Evolutionary conservation across 2,888 invertebrate genomes (phyloP).

Genomic region (Antheraea yamamai): DNA sequence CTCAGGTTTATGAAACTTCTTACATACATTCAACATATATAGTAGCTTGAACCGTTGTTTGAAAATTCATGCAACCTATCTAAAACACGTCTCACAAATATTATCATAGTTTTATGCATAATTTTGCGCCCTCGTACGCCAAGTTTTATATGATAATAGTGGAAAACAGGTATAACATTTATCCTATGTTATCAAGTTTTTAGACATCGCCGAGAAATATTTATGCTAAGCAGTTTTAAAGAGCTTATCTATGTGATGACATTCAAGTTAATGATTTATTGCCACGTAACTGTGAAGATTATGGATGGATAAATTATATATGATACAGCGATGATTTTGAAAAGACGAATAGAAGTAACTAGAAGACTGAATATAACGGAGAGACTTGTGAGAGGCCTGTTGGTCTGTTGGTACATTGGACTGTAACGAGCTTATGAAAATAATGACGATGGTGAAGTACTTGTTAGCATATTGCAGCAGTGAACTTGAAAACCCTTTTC

Average conservation of each 20-base stretch:
- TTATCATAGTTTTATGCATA: constrained; percentile 1
- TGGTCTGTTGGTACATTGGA: no score
- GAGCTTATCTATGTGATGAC: background rate
- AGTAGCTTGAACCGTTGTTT: background rate
- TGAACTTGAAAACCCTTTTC: no score
- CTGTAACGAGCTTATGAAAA: no score
- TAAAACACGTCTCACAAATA: background rate
- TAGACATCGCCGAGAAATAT: background rate
- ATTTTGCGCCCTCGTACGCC: background rate
- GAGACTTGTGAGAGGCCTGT: no score
- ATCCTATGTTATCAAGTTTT: background rate
- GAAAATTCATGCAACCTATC: background rate
- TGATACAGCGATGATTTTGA: no score
- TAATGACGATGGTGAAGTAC: no score
- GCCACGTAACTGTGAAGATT: background rate
- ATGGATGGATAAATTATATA: no score
- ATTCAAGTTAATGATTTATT: background rate
- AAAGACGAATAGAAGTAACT: no score
- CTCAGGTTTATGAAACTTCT: background rate
- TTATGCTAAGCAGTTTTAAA: background rate
- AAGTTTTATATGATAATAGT: background rate
- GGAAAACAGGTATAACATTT: background rate
- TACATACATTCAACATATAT: background rate
- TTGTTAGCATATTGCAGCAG: no score
- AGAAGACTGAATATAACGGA: no score